Evolutionary conservation across 2,113 vertebrate genomes (phyloP).

Genomic region (Oncorhynchus keta): DNA sequence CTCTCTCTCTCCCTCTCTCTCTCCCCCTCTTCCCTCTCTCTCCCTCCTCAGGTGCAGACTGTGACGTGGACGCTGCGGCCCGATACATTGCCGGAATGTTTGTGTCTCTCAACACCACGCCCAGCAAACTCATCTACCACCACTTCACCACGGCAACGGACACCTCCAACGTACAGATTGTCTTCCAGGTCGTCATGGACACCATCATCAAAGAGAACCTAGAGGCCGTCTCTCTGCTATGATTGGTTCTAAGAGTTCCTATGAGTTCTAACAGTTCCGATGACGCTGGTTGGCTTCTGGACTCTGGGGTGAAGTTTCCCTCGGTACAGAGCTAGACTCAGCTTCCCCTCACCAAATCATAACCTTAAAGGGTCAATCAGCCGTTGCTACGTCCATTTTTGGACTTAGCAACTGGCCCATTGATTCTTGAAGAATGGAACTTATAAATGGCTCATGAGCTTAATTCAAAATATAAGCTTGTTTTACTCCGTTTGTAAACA

Average conservation of each 20-base stretch:
- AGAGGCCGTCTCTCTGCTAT: conserved; percentile 75
- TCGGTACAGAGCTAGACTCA: background rate
- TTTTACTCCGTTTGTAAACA: too few relatives aligned
- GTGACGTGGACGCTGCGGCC: conserved; percentile 73
- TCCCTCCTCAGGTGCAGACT: conserved; percentile 67
- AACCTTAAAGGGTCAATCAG: too few relatives aligned
- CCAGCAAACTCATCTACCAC: conserved; percentile 73
- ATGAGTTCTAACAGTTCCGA: background rate
- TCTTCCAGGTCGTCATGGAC: conserved; percentile 82
- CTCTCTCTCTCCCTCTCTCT: background rate
- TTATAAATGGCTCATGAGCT: too few relatives aligned
- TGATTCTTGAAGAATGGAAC: too few relatives aligned
- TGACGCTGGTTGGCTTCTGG: background rate
- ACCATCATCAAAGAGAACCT: conserved; percentile 78
- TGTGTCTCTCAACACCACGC: conserved; percentile 60
- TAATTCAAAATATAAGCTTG: too few relatives aligned
- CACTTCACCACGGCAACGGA: conserved; percentile 80
- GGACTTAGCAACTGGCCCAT: too few relatives aligned
- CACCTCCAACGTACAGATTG: conserved; percentile 78
- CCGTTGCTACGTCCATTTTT: too few relatives aligned
- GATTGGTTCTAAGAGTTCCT: conserved; percentile 1
- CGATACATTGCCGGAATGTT: conserved; percentile 72
- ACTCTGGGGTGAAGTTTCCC: too few relatives aligned
- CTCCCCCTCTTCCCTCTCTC: background rate
- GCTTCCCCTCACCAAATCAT: too few relatives aligned